Conservation (phyloP, 2,888 invertebrate genomes). For the Bursaphelenchus okinawaensis region DNA sequence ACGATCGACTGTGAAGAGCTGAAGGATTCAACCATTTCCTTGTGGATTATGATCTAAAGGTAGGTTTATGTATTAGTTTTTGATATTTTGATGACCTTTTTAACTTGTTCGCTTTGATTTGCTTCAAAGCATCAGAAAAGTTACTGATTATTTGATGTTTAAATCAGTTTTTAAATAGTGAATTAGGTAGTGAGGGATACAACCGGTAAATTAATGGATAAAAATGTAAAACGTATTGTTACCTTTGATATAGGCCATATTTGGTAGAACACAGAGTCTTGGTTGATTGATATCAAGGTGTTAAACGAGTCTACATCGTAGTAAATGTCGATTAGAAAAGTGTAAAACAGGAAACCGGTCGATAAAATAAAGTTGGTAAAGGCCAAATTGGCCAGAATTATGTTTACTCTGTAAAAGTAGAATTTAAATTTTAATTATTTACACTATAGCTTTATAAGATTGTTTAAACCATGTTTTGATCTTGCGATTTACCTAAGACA, state of each 20-base stretch:
- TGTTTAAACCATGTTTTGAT: slow-evolving; percentile 5
- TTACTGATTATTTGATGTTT: too few species aligned
- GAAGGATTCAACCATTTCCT: slow-evolving; percentile 30
- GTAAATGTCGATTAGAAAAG: slow-evolving; percentile 36
- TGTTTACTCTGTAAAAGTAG: slow-evolving; percentile 25
- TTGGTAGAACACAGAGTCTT: slow-evolving; percentile 11
- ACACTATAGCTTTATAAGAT: too few species aligned
- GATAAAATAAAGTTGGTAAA: slow-evolving; percentile 33
- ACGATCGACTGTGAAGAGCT: slow-evolving; percentile 27
- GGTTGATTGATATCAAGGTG: slow-evolving; percentile 27
- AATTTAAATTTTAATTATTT: too few species aligned
- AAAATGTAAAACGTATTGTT: too few species aligned
- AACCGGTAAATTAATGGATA: too few species aligned
- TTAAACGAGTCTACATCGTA: slow-evolving; percentile 41
- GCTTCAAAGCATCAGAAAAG: too few species aligned
- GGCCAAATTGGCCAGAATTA: slow-evolving; percentile 32
- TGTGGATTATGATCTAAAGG: slow-evolving; percentile 31
- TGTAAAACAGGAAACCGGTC: slow-evolving; percentile 30
- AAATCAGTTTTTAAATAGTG: too few species aligned
- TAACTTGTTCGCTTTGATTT: too few species aligned
- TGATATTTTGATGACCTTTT: too few species aligned
- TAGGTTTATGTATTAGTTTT: too few species aligned
- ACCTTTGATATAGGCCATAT: slow-evolving; percentile 30
- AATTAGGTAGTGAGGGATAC: too few species aligned
- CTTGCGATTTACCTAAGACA: too few species aligned